These are phyloP conservation scores for Melikaiella ostensackeni DNA, from an alignment of 2,888 invertebrate genomes.

Conservation along the genomic window DNA sequence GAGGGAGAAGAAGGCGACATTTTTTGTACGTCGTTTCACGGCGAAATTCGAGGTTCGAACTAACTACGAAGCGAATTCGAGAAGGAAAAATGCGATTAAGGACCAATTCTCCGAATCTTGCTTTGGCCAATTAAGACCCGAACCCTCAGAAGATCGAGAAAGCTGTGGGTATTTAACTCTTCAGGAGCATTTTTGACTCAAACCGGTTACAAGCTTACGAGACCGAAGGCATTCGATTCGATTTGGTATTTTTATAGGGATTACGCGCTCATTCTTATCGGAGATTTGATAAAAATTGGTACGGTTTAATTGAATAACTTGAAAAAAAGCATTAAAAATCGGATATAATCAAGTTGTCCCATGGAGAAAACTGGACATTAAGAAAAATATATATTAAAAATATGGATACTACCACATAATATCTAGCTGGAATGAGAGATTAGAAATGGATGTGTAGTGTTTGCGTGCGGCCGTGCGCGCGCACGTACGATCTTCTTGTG, in stretches of 20 bases:
- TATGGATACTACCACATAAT: too few relatives aligned
- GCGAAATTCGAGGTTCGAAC: neutral
- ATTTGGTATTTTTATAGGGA: slow-evolving; percentile 3
- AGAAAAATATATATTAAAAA: too few relatives aligned
- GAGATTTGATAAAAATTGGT: neutral
- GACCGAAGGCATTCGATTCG: slow-evolving; percentile 5
- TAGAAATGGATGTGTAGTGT: too few relatives aligned
- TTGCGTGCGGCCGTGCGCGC: too few relatives aligned
- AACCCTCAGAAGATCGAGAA: neutral
- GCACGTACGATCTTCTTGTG: too few relatives aligned
- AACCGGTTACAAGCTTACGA: slow-evolving; percentile 13
- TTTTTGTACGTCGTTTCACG: neutral
- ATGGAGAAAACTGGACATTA: too few relatives aligned
- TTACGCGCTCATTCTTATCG: neutral
- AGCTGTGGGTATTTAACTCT: slow-evolving; percentile 13
- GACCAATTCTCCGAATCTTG: slow-evolving; percentile 24
- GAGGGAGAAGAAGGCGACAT: too few relatives aligned
- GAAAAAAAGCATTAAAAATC: too few relatives aligned
- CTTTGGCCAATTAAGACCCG: slow-evolving; percentile 18
- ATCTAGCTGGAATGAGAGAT: too few relatives aligned
- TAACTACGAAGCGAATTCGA: slow-evolving; percentile 21
- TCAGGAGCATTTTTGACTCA: neutral
- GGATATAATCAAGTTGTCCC: too few relatives aligned
- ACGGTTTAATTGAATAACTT: too few relatives aligned
- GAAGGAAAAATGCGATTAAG: slow-evolving; percentile 10